Evolutionary conservation across 2,888 invertebrate genomes (phyloP), one percentile per base, ranked within the genome.

Genomic region (Dolomedes plantarius): DNA sequence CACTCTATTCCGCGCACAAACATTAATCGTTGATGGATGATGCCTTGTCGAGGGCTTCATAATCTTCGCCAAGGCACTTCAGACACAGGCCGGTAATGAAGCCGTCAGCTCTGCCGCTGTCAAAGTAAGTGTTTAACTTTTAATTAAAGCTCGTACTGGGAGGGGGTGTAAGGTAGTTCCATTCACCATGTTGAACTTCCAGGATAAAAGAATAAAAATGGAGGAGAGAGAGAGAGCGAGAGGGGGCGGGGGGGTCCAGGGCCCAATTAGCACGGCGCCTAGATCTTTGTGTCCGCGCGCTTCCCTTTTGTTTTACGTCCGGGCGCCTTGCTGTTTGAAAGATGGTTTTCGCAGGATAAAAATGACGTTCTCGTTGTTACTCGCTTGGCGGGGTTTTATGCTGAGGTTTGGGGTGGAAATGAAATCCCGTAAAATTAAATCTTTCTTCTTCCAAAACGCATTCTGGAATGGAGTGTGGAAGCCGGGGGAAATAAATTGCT

Each of bases 1-100:
- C 77, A 77, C 56, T 75, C 82, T 71, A 76, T 83, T 76, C 68
- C 77, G 46, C 77, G 82, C 82, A 65, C 83, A 77, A 77, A 77
- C 83, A 85, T 85, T 85, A 85, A 85, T 85, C 83, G 69, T 39
- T 85, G 83, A 85, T 85, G 77, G 83, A 85, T 85, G 83, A 85
- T 65, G 77, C 77, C 71, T 85, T 85, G 83, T 85, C 64, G 73
- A 78, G 76, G 75, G 76, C 82, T 72, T 83, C 82, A 83, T 83
- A 83, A 83, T 83, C 82, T 83, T 83, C 69, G 36, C 68, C 13
- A 46, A 72, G 19, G 28, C 76, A 71, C 76, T 83, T 71, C 69
- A 76, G 19, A 19, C 29, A 32, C 65, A 41, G 68, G 23, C 11
- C 36, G 69, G 82, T 85, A 85, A 85, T 85, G 83, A 85, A 85